Evolutionary conservation across 2,888 invertebrate genomes (phyloP), one percentile per base, ranked within the genome.

Genomic region (Macrosoma leucophasiata): DNA sequence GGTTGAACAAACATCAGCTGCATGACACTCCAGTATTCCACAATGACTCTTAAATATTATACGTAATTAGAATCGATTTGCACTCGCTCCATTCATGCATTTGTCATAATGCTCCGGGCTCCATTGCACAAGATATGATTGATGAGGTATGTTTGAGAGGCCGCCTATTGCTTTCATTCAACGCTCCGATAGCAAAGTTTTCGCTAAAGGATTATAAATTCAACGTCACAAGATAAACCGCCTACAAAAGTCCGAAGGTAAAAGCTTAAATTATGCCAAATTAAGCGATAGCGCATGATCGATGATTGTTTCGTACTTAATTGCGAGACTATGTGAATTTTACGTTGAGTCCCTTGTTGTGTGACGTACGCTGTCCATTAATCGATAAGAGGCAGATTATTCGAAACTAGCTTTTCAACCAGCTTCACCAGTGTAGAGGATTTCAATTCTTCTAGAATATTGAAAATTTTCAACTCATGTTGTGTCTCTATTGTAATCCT

Each of bases 1-100:
- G 26, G 32, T 34, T 38, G 41, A 40, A 33, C 46, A 47, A 47
- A 46, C 55, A 55, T 51, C 60, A 56, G 57, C 52, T 50, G 66
- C 68, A 60, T 73, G 67, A 70, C 50, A 51, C 57, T 50, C 59
- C 57, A 55, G 56, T 33, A 33, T 18, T 44, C 55, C 55, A 73
- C 74, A 78, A 75, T 78, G 74, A 78, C 73, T 79, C 68, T 66
- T 71, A 74, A 79, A 75, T 75, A 71, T 72, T 73, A 68, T 73
- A 62, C 57, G 56, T 74, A 81, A 84, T 81, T 81, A 78, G 71
- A 66, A 75, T 67, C 73, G 69, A 75, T 81, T 75, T 72, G 72
- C 69, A 64, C 62, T 61, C 59, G 58, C 50, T 52, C 55, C 52
- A 62, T 61, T 61, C 57, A 49, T 56, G 54, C 65, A 67, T 76